Evolutionary conservation across 2,888 invertebrate species (phyloP).

Genomic region (Eupithecia tripunctaria): DNA sequence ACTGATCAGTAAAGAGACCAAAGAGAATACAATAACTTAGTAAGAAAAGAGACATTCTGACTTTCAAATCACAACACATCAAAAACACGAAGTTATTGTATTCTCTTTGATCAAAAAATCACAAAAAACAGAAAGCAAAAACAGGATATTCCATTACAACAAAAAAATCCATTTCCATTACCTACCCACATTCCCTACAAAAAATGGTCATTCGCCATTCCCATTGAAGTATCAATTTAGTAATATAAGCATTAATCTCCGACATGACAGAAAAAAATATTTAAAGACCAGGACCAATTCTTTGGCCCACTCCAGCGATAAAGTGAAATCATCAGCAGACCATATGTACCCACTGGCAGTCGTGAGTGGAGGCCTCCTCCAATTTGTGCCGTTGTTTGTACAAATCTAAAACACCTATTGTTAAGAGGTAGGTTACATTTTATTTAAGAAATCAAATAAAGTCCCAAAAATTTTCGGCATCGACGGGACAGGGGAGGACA

Average conservation of each 20-base stretch:
- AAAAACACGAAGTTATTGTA: not conserved
- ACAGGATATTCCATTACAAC: not conserved
- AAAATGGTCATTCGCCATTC: not conserved
- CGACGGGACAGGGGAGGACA: too few species aligned
- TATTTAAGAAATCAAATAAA: too few species aligned
- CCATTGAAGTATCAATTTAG: not conserved
- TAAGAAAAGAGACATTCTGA: not conserved
- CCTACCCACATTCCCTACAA: not conserved
- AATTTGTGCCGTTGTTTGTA: not conserved
- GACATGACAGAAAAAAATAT: not conserved
- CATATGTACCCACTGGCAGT: not conserved
- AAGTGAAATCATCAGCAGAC: not conserved
- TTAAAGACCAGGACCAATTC: not conserved
- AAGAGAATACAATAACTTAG: too few species aligned
- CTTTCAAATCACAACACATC: not conserved
- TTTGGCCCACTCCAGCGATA: not conserved
- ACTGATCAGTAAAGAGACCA: too few species aligned
- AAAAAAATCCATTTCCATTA: too few species aligned
- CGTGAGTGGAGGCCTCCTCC: not conserved
- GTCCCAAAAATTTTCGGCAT: too few species aligned
- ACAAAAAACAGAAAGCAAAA: not conserved
- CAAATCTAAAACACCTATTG: not conserved
- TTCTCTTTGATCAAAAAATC: too few species aligned
- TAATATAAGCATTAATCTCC: not conserved
- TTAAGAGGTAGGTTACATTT: too few species aligned